phyloP scores from a whole-genome alignment of 2,888 invertebrate genomes.

The Tanypteryx hageni region DNA sequence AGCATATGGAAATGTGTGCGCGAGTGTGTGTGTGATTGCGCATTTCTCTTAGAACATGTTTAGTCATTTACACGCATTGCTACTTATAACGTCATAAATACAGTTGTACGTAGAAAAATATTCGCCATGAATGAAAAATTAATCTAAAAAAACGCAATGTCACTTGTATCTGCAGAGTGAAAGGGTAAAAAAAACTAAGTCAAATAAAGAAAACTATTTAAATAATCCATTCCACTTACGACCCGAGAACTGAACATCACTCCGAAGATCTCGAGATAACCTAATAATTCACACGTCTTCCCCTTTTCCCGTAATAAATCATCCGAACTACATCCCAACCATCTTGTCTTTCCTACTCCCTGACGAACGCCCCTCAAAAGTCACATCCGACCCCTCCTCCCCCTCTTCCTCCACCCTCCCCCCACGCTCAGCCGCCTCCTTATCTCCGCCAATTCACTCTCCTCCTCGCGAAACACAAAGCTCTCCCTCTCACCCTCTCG shows the following conservation, averaged over 20 bases:
- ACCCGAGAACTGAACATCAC: neutral
- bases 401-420: neutral
- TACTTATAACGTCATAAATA: too few relatives aligned
- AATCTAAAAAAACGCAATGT: too few relatives aligned
- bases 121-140: too few relatives aligned
- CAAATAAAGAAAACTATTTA: constrained; percentile 22
- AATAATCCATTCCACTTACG: constrained; percentile 26
- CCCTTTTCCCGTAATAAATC: constrained; percentile 43
- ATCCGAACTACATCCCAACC: constrained; percentile 24
- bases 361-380: neutral
- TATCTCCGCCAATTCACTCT: constrained; percentile 45
- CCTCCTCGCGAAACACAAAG: constrained; percentile 34
- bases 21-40: too few relatives aligned
- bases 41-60: too few relatives aligned
- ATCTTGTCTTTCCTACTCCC: neutral
- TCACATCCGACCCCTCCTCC: neutral
- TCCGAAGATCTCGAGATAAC: constrained; percentile 26
- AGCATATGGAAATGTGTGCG: too few relatives aligned
- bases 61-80: too few relatives aligned
- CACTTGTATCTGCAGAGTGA: too few relatives aligned
- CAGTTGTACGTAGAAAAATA: too few relatives aligned
- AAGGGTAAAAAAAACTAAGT: too few relatives aligned
- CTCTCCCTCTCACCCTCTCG: neutral
- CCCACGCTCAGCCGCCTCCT: neutral
- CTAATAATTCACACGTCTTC: constrained; percentile 13